phyloP scores from a whole-genome alignment of 2,797 vertebrate genomes.

The Coregonus sp. region DNA sequence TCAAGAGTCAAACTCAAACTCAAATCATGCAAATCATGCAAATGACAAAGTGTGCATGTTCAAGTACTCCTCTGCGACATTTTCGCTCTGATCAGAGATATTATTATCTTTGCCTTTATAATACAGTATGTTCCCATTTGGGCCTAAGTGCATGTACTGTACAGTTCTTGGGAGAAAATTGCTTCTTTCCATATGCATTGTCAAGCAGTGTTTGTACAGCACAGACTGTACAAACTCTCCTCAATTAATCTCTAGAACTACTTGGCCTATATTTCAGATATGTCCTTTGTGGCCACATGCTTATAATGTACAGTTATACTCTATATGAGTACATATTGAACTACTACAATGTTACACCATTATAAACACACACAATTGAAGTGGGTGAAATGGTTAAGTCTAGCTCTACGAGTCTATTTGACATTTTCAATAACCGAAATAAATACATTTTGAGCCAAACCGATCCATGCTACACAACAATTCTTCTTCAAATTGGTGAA shows the following conservation, averaged over 20 bases:
- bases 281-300: not conserved
- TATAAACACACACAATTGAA: not conserved
- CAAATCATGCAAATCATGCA: not conserved
- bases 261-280: not conserved
- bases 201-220: not conserved
- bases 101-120: not conserved
- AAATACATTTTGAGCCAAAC: not conserved
- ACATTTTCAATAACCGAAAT: not conserved
- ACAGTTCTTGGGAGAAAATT: not conserved
- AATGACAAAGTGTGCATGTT: not conserved
- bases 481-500: constrained; percentile 17
- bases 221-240: not conserved
- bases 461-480: constrained; percentile 25
- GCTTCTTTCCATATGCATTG: not conserved
- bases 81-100: not conserved
- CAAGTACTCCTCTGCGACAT: not conserved
- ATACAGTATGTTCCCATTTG: not conserved
- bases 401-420: not conserved
- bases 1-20: constrained; percentile 31
- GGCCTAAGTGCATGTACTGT: not conserved
- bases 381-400: not conserved
- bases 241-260: not conserved
- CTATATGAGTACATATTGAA: not conserved
- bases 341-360: not conserved
- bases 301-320: not conserved